Percentiles rank a stretch among this genome's conserved stretches.
Evolutionary conservation across 2,888 invertebrate genomes (phyloP).

Genomic region (Acanthosepion pharaonis): DNA sequence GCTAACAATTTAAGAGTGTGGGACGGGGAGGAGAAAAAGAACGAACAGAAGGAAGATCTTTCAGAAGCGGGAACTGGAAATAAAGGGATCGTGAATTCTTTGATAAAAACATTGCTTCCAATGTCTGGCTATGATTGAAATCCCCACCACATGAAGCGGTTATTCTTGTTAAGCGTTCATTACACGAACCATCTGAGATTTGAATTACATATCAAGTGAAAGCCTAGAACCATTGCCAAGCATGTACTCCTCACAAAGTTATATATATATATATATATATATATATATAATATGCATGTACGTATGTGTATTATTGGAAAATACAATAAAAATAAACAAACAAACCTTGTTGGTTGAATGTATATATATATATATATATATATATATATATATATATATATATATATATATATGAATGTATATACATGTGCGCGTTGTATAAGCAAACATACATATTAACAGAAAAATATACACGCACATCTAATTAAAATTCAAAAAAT

Average conservation of each 20-base stretch:
- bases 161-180: neutral
- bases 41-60: neutral
- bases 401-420: too few relatives aligned
- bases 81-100: neutral
- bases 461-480: too few relatives aligned
- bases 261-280: too few relatives aligned
- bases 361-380: too few relatives aligned
- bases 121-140: conserved; percentile 2
- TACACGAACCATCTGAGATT: neutral
- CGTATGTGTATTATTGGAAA: too few relatives aligned
- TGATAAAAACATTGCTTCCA: neutral
- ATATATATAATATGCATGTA: too few relatives aligned
- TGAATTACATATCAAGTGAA: neutral
- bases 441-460: too few relatives aligned
- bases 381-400: too few relatives aligned
- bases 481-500: too few relatives aligned
- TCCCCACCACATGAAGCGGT: neutral
- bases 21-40: neutral
- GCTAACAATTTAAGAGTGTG: neutral
- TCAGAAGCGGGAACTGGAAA: neutral
- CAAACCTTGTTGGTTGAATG: too few relatives aligned
- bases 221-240: neutral
- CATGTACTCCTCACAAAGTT: neutral
- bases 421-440: too few relatives aligned
- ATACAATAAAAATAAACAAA: too few relatives aligned